A percentile compares a stretch with the other conserved stretches of the same genome.
Evolutionary conservation across 1,140 invertebrate genomes (phyloP).

Genomic region (Drosophila nigrodunni): DNA sequence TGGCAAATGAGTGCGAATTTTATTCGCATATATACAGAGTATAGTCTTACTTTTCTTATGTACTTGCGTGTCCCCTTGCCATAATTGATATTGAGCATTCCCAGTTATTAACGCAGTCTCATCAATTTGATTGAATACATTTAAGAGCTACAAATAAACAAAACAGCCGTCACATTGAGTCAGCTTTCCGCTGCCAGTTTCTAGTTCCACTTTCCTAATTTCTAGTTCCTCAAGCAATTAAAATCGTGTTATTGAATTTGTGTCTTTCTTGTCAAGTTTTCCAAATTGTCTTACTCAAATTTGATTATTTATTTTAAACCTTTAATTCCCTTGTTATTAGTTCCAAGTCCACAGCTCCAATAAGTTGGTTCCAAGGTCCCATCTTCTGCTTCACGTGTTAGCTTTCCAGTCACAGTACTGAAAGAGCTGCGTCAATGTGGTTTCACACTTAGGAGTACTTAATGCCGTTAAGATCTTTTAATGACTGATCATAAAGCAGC

Average conservation of each 20-base stretch:
- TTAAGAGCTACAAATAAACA: conserved; percentile 7
- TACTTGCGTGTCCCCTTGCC: conserved; percentile 9
- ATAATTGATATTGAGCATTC: conserved; percentile 71
- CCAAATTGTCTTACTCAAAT: too few species aligned
- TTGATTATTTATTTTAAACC: too few species aligned
- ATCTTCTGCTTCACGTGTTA: background rate
- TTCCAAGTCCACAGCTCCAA: background rate
- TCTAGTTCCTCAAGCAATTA: background rate
- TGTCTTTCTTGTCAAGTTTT: background rate
- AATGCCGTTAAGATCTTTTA: background rate
- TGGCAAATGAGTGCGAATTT: conserved; percentile 1
- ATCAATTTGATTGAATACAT: conserved; percentile 36
- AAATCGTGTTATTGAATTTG: too few species aligned
- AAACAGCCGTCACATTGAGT: background rate
- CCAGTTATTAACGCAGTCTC: conserved; percentile 57
- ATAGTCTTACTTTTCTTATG: background rate
- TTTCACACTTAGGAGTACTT: background rate
- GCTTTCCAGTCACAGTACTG: background rate
- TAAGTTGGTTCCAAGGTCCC: background rate
- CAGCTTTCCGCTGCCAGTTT: conserved; percentile 1
- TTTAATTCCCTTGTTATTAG: too few species aligned
- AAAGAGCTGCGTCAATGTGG: too few species aligned
- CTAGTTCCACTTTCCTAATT: conserved; percentile 1
- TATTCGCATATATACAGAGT: too few species aligned
- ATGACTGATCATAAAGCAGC: too few species aligned